Evolutionary conservation across 2,797 vertebrate genomes (phyloP).

Genomic region (Acanthiza pusilla): DNA sequence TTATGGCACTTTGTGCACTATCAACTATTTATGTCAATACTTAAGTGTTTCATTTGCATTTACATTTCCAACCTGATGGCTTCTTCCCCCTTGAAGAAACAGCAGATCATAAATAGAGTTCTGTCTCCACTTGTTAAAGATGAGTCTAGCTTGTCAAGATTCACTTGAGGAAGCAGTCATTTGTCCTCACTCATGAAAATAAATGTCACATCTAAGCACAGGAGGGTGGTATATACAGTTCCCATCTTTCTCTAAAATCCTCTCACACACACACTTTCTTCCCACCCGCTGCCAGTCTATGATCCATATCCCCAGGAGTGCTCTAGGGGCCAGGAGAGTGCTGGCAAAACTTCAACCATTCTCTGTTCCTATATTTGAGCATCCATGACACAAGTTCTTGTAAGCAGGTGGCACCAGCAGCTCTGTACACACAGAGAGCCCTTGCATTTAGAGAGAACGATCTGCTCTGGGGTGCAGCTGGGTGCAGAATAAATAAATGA

Average conservation of each 20-base stretch:
- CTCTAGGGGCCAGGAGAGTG: neutral
- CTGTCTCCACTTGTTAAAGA: slow-evolving; percentile 59
- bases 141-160: slow-evolving; percentile 63
- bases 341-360: neutral
- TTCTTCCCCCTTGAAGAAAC: slow-evolving; percentile 40
- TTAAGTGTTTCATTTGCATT: slow-evolving; percentile 54
- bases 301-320: neutral
- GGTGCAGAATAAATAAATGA: neutral
- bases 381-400: neutral
- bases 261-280: neutral
- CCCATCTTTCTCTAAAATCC: slow-evolving; percentile 22
- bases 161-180: slow-evolving; percentile 60
- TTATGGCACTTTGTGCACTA: slow-evolving; percentile 40
- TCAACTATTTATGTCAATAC: slow-evolving; percentile 63
- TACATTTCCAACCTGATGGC: slow-evolving; percentile 48
- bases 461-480: neutral
- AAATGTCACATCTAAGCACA: slow-evolving; percentile 54
- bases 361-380: neutral
- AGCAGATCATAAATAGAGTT: slow-evolving; percentile 61
- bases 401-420: slow-evolving; percentile 7
- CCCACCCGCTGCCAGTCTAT: neutral
- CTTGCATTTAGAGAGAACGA: neutral
- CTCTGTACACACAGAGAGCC: neutral
- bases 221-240: slow-evolving; percentile 41
- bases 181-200: slow-evolving; percentile 63